A percentile compares a stretch with the other conserved stretches of the same genome.
phyloP scores from a whole-genome alignment of 1,140 invertebrate genomes.

The Drosophila saltans region DNA sequence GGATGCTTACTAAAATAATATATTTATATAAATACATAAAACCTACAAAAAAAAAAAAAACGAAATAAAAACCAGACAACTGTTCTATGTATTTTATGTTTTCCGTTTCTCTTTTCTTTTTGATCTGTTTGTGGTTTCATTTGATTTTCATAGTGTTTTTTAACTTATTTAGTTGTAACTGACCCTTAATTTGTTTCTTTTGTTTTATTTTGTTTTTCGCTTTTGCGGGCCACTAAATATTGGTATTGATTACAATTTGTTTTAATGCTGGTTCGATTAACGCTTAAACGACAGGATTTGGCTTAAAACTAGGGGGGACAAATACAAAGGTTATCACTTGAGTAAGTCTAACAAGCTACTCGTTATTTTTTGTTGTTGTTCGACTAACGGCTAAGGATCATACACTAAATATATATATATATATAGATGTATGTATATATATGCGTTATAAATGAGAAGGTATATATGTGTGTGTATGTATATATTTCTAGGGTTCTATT shows the following conservation, averaged over 20 bases:
- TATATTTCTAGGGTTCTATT: conserved; percentile 20
- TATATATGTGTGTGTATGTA: conserved; percentile 46
- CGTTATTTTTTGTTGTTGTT: conserved; percentile 40
- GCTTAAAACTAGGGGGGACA: conserved; percentile 71
- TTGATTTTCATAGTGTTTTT: conserved; percentile 2
- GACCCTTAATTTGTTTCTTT: neutral
- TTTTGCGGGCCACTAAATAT: conserved; percentile 12
- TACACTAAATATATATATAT: conserved; percentile 41
- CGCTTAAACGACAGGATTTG: conserved; percentile 70
- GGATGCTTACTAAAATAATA: conserved; percentile 17
- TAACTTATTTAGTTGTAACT: conserved; percentile 1
- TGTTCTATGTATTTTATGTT: neutral
- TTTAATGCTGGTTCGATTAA: conserved; percentile 65
- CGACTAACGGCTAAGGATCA: conserved; percentile 47
- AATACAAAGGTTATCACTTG: conserved; percentile 81
- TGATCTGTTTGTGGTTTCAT: conserved; percentile 1
- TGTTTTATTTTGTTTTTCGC: no score
- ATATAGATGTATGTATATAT: conserved; percentile 31
- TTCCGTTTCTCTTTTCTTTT: neutral
- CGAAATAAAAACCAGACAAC: neutral
- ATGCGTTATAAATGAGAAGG: conserved; percentile 36
- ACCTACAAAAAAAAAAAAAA: conserved; percentile 10
- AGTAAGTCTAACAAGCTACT: conserved; percentile 80
- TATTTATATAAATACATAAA: conserved; percentile 21
- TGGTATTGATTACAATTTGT: conserved; percentile 15